Percentiles rank a stretch among this genome's conserved stretches.
Conservation (phyloP, 2,113 vertebrate species). For the Periophthalmodon schlosseri region DNA sequence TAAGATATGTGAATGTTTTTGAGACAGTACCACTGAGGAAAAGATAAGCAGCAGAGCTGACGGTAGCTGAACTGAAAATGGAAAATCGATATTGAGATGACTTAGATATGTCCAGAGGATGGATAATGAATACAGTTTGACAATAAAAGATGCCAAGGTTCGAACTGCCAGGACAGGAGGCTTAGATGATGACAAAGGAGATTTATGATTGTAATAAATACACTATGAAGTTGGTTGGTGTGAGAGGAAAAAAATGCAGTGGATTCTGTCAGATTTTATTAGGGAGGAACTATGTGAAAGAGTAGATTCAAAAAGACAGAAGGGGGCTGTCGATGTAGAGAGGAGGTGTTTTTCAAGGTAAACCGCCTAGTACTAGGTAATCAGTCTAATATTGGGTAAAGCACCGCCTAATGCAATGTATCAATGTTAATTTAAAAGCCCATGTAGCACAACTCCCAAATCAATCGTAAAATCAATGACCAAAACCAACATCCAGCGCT, state of each 20-base stretch:
- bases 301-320: conserved; percentile 2
- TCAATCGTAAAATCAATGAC: conserved; percentile 6
- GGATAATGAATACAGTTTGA: neutral
- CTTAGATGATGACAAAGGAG: neutral
- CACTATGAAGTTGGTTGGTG: conserved; percentile 2
- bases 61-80: neutral
- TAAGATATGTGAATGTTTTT: neutral
- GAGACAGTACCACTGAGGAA: neutral
- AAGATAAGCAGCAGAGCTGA: neutral
- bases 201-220: neutral
- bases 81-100: neutral
- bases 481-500: neutral
- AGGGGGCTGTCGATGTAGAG: conserved; percentile 7
- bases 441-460: conserved; percentile 32
- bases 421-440: conserved; percentile 61
- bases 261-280: neutral
- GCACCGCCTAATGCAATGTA: conserved; percentile 43
- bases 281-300: conserved; percentile 50
- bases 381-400: conserved; percentile 47
- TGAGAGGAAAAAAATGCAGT: conserved; percentile 22
- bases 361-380: conserved; percentile 35
- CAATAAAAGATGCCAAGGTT: neutral
- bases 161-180: neutral
- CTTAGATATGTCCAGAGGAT: neutral
- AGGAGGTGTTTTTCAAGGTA: conserved; percentile 20